Percentiles rank a stretch among this genome's conserved stretches.
Conservation (phyloP, 1,140 invertebrate genomes). For the Conus betulinus region DNA sequence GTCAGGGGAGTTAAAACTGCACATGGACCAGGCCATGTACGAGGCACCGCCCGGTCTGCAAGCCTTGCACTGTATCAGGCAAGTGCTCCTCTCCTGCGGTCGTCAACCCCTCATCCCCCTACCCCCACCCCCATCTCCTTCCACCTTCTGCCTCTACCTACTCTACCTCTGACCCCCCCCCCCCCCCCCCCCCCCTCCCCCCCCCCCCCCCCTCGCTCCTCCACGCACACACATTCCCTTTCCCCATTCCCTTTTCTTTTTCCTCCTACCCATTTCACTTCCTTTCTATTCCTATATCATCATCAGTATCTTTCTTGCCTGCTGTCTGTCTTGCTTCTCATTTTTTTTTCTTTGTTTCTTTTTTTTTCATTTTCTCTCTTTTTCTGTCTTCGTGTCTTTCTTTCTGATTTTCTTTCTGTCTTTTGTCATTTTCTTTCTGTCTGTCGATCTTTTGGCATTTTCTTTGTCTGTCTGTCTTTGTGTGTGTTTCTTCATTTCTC, state of each 20-base stretch:
- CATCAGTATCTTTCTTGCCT: no score
- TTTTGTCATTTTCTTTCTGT: no score
- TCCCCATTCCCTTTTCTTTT: slow-evolving; percentile 2
- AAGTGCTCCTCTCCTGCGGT: not conserved
- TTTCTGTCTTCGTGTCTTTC: no score
- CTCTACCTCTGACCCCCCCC: not conserved
- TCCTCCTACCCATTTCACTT: not conserved
- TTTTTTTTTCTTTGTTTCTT: no score
- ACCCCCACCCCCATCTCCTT: not conserved
- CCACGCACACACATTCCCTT: not conserved
- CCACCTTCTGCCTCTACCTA: not conserved
- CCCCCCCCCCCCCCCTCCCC: not conserved
- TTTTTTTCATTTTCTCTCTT: no score
- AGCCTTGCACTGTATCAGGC: slow-evolving; percentile 63
- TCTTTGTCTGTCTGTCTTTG: no score
- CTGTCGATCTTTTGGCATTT: no score
- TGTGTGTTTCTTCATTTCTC: no score
- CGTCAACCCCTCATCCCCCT: not conserved
- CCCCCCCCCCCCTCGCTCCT: not conserved
- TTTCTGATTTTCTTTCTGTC: no score
- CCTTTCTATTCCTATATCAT: not conserved
- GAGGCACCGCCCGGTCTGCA: slow-evolving; percentile 65
- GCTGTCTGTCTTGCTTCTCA: no score
- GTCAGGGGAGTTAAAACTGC: slow-evolving; percentile 46
- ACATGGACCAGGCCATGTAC: slow-evolving; percentile 65